Conservation (phyloP, 2,113 vertebrate genomes). For the Atherinomorus stipes region DNA sequence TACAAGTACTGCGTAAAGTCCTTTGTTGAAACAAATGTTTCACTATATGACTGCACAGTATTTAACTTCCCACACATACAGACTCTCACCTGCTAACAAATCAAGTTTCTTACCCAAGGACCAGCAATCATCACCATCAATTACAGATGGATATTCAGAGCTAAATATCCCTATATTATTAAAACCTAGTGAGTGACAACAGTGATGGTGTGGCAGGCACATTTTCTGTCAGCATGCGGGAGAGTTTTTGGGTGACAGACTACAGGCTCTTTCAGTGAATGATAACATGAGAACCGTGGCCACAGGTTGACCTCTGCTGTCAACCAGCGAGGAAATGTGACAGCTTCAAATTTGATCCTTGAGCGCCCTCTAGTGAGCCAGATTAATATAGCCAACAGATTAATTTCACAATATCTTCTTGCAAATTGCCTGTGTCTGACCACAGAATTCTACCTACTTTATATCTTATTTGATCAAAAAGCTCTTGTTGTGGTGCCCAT, state of each 20-base stretch:
- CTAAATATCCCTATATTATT: conserved; percentile 15
- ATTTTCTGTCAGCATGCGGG: background rate
- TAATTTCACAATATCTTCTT: background rate
- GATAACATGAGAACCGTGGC: background rate
- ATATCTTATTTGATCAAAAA: too few relatives aligned
- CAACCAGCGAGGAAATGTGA: background rate
- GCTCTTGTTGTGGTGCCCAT: too few relatives aligned
- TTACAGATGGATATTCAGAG: conserved; percentile 4
- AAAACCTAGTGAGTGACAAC: conserved; percentile 46
- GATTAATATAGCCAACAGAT: background rate
- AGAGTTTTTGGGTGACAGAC: background rate
- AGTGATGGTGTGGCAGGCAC: background rate
- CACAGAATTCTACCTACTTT: too few relatives aligned
- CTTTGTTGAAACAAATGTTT: background rate
- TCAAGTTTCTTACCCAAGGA: background rate
- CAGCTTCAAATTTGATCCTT: background rate
- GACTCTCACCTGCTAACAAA: background rate
- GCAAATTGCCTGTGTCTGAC: too few relatives aligned
- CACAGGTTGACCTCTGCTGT: conserved; percentile 49
- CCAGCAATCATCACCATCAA: conserved; percentile 28
- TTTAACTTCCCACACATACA: background rate
- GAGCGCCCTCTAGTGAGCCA: conserved; percentile 41
- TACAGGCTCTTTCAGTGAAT: background rate
- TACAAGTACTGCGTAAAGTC: background rate
- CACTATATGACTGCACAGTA: too few relatives aligned